These are phyloP conservation scores for Macroramphosus scolopax DNA, from an alignment of 2,797 vertebrate genomes.

Conservation along the genomic window DNA sequence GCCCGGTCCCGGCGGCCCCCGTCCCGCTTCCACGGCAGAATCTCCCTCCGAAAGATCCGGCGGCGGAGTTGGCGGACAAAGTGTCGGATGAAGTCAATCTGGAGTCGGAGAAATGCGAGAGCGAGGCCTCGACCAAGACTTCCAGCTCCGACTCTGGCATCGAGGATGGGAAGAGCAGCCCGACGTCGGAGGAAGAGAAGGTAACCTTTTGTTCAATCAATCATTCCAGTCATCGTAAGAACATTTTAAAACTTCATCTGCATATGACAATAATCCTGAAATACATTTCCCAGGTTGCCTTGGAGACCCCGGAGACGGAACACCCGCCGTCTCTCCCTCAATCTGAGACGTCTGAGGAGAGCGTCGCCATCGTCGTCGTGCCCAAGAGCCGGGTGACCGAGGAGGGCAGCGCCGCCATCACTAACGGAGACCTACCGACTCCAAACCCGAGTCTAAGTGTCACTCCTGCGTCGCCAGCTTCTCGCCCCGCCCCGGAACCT, in stretches of 20 bases:
- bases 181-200: slow-evolving; percentile 78
- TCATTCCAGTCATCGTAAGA: no score
- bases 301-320: slow-evolving; percentile 65
- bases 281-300: slow-evolving; percentile 35
- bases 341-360: slow-evolving; percentile 24
- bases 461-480: slow-evolving; percentile 2
- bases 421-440: slow-evolving; percentile 5
- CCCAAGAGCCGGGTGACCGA: slow-evolving; percentile 8
- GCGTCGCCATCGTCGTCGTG: slow-evolving; percentile 14
- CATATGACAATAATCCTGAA: not conserved
- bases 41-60: slow-evolving; percentile 16
- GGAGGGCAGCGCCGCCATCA: not conserved
- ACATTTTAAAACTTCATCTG: not conserved
- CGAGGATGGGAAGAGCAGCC: slow-evolving; percentile 73
- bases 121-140: slow-evolving; percentile 68
- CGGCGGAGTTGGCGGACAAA: slow-evolving; percentile 54
- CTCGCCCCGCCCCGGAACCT: not conserved
- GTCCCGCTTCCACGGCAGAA: slow-evolving; percentile 44
- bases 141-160: slow-evolving; percentile 70
- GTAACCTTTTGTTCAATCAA: slow-evolving; percentile 12
- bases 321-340: slow-evolving; percentile 26
- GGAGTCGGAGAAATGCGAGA: slow-evolving; percentile 75
- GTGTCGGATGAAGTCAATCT: slow-evolving; percentile 48
- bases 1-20: slow-evolving; percentile 22
- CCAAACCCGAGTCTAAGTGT: not conserved